These are phyloP conservation scores for Zoanthus sansibaricus DNA, from an alignment of 92 coral and sea anemone species.

Conservation along the genomic window DNA sequence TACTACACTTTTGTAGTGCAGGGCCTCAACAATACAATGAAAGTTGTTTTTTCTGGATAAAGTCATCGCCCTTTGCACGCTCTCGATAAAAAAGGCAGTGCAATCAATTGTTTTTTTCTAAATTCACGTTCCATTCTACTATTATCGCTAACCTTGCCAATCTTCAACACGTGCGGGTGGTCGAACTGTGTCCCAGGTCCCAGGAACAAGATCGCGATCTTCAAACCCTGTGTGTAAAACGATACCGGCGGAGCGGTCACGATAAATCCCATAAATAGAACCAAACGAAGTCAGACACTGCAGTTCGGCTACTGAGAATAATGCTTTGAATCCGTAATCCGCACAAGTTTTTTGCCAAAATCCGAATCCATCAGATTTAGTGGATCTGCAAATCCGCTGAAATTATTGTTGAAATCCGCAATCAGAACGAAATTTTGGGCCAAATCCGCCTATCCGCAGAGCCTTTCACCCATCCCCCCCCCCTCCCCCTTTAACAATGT, in stretches of 20 bases:
- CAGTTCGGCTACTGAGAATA: neutral
- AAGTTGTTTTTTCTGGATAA: neutral
- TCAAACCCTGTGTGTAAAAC: neutral
- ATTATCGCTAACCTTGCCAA: neutral
- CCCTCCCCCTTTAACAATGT: too few species aligned
- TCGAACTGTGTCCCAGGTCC: neutral
- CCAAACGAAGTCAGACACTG: neutral
- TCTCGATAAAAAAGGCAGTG: neutral
- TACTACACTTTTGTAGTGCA: too few species aligned
- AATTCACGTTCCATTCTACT: neutral
- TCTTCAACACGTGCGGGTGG: neutral
- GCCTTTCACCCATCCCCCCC: too few species aligned
- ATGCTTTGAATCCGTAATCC: neutral
- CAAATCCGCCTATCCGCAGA: too few species aligned
- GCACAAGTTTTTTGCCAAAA: too few species aligned
- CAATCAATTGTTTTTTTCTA: constrained; percentile 2
- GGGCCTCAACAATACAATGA: neutral
- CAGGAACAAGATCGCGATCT: neutral
- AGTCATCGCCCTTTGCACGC: neutral
- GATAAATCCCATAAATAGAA: too few species aligned
- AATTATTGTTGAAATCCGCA: neutral
- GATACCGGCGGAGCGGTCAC: too few species aligned
- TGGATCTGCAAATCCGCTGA: too few species aligned
- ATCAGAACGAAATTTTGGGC: neutral
- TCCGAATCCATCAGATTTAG: too few species aligned